phyloP scores from a whole-genome alignment of 2,797 vertebrate species.

The Sternotherus odoratus region DNA sequence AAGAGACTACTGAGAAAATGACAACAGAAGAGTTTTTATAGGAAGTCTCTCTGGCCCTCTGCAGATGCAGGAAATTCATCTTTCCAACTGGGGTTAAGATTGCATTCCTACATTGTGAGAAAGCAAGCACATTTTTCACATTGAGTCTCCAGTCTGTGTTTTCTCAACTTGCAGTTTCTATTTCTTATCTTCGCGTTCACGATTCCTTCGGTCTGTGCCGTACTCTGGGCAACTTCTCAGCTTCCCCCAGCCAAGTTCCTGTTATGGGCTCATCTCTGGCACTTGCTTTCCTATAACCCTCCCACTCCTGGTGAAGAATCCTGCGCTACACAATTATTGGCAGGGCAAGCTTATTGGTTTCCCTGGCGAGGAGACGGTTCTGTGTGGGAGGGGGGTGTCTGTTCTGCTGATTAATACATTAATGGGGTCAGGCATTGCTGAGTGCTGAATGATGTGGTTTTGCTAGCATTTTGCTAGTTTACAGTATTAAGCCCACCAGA shows the following conservation, averaged over 20 bases:
- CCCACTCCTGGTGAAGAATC: background rate
- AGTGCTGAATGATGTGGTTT: slow-evolving; percentile 45
- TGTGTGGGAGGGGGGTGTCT: background rate
- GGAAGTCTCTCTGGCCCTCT: background rate
- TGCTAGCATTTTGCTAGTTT: slow-evolving; percentile 45
- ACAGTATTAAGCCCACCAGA: slow-evolving; percentile 29
- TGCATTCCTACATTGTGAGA: background rate
- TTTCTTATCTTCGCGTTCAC: background rate
- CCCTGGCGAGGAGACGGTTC: background rate
- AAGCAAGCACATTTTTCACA: slow-evolving; percentile 9
- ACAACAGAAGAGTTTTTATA: background rate
- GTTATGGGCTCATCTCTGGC: background rate
- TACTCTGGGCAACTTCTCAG: background rate
- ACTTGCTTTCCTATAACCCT: slow-evolving; percentile 17
- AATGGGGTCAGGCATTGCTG: background rate
- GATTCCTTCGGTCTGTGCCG: background rate
- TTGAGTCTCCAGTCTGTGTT: background rate
- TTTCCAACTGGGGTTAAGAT: background rate
- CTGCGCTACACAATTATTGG: background rate
- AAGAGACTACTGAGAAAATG: background rate
- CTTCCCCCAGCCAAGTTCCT: background rate
- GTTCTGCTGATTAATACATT: slow-evolving; percentile 1
- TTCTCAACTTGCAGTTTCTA: slow-evolving; percentile 39
- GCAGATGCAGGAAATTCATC: background rate
- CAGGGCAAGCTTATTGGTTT: slow-evolving; percentile 21